Base-by-base conservation (phyloP, 53 echinoderm and acorn worm genomes). In the Patiria pectinifera region DNA sequence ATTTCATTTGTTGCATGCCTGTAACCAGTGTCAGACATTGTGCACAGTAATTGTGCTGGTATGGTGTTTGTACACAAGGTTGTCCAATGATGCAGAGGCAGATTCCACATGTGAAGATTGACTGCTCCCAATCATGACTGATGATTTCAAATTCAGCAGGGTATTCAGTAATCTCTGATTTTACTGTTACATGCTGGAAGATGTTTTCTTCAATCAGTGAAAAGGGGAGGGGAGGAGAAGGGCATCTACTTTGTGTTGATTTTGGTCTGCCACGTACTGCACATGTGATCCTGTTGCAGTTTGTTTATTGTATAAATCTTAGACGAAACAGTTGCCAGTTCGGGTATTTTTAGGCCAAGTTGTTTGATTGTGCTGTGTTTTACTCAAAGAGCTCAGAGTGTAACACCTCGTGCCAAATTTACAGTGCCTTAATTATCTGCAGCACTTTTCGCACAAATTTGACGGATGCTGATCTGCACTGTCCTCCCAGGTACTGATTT, bases 1-100 rank as follows among this genome's bases (percentile, higher is more conserved):
- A 45, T 15, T 45, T 47, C 45, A 44, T 47, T 44, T 69, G 4
- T 8, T 21, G 45, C 70, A 69, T 85, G 69, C 48, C 44, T 85
- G 48, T 35, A 85, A 85, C 71, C 4, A 45, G 44, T 45, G 85
- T 45, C 46, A 85, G 62, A 47, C 85, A 85, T 71, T 70, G 35
- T 43, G 85, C 85, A 85, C 85, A 85, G 66, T 66, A 85, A 85
- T 85, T 66, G 69, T 85, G 85, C 45, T 85, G 85, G 46, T 69
- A 85, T 85, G 85, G 69, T 85, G 85, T 85, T 45, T 85, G 66
- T 16, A 85, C 85, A 85, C 66, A 85, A 11, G 45, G 45, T 44
- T 62, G 26, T 25, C 66, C 15, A 62, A 85, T 11, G 15, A 85
- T 63, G 85, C 85, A 69, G 11, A 45, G 66, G 44, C 85, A 85